These are phyloP conservation scores for Hestina assimilis DNA, from an alignment of 1,140 invertebrate species.

Conservation along the genomic window DNA sequence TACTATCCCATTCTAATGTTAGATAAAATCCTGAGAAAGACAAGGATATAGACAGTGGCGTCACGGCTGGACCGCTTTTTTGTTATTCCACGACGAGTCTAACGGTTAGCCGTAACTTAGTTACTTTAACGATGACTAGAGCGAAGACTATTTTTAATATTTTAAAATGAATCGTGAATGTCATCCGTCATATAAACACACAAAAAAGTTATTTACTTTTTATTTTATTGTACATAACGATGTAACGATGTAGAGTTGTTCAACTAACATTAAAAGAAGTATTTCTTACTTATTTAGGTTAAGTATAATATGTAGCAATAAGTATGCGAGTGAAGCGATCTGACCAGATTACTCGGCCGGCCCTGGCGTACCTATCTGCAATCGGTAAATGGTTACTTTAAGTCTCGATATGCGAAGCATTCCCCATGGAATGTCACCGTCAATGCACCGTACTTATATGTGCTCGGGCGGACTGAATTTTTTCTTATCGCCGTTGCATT, in stretches of 20 bases:
- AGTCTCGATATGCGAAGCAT: conserved; percentile 72
- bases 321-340: conserved; percentile 67
- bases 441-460: conserved; percentile 68
- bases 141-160: conserved; percentile 35
- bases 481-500: conserved; percentile 76
- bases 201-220: background rate
- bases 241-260: conserved; percentile 34
- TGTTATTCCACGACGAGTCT: conserved; percentile 61
- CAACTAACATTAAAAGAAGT: conserved; percentile 57
- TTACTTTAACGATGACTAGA: conserved; percentile 58
- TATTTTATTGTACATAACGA: conserved; percentile 5
- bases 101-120: conserved; percentile 68
- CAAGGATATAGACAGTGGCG: conserved; percentile 54
- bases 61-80: conserved; percentile 64
- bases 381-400: conserved; percentile 76
- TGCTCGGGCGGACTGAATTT: conserved; percentile 69
- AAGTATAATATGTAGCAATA: conserved; percentile 67
- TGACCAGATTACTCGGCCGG: conserved; percentile 68
- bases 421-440: conserved; percentile 69
- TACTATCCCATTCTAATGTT: conserved; percentile 51
- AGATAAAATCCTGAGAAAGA: conserved; percentile 35
- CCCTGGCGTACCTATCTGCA: conserved; percentile 76
- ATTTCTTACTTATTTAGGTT: conserved; percentile 73
- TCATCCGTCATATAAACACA: too few relatives aligned
- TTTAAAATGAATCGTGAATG: background rate